Evolutionary conservation across 2,797 vertebrate genomes (phyloP).

Genomic region (Chelon labrosus): DNA sequence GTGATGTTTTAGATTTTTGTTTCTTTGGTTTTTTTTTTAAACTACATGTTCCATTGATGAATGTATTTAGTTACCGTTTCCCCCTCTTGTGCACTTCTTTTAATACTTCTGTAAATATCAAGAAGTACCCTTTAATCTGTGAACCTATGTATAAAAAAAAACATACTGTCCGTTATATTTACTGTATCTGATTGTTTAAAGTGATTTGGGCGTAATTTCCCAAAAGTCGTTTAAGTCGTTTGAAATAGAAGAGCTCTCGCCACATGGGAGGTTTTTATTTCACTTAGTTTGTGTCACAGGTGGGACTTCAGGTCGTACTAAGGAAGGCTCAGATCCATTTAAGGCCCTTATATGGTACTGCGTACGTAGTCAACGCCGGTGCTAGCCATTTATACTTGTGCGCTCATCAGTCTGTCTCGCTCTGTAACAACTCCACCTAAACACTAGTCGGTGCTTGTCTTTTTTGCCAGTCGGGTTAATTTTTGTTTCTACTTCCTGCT

Average conservation of each 20-base stretch:
- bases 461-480: no score
- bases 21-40: slow-evolving; percentile 7
- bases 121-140: slow-evolving; percentile 36
- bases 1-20: slow-evolving; percentile 42
- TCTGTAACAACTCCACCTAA: no score
- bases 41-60: slow-evolving; percentile 36
- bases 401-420: no score
- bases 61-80: slow-evolving; percentile 39
- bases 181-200: slow-evolving; percentile 18
- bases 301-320: no score
- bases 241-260: slow-evolving; percentile 9
- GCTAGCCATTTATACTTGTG: no score
- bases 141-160: slow-evolving; percentile 2
- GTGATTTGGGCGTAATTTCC: slow-evolving; percentile 11
- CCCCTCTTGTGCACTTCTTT: slow-evolving; percentile 22
- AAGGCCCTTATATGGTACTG: no score
- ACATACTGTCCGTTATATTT: neutral
- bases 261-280: slow-evolving; percentile 30
- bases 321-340: no score
- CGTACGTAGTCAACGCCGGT: no score
- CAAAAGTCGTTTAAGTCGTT: slow-evolving; percentile 2
- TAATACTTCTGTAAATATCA: no score
- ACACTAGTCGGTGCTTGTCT: no score
- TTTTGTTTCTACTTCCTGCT: no score
- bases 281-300: no score